Base-by-base conservation (phyloP, 1,140 invertebrate species). In the Halesus radiatus region DNA sequence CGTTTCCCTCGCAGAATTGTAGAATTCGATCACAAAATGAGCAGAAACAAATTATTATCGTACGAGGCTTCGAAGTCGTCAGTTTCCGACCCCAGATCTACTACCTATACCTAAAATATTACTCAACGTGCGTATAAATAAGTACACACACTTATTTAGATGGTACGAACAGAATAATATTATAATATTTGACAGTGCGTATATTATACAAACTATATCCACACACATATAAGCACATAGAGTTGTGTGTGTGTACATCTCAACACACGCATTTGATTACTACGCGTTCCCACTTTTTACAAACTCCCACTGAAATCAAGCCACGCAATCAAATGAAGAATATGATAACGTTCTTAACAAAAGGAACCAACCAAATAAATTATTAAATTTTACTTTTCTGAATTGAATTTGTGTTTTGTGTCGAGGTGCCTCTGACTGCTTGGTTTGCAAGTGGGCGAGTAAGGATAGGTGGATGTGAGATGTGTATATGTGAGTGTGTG, bases 241-340 rank as follows among this genome's bases (percentile, higher is more conserved):
- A 60, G 1, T 3, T 56, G n/a, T 60, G 20, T 8, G 56, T 23
- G 56, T 22, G 54, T 22, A 23, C 37, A 45, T 13, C n/a, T 13
- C 16, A 60, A 60, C 18, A 60, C 16, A 18, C 23, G 23, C n/a
- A 60, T 23, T 60, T 4, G 56, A 60, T 18, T 60, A 60, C 56
- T 60, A 60, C 23, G 56, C 56, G 56, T 23, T 60, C 56, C 56
- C 56, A 60, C 56, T 60, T 60, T 45, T 60, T 60, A 60, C 56
- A 60, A 60, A 60, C 56, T 60, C 20, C 56, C 56, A 60, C 56
- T 60, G 20, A 60, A 60, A 60, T 60, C 56, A 20, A 20, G 56
- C 56, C 1, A 60, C 18, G 10, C 56, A 60, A 13, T 60, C 56
- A 60, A 60, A 60, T 60, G 56, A 60, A 23, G 23, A 22, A 10